Percentiles rank a stretch among this genome's conserved stretches.
Evolutionary conservation across 1,140 invertebrate genomes (phyloP).

Genomic region (Pristionchus pacificus): DNA sequence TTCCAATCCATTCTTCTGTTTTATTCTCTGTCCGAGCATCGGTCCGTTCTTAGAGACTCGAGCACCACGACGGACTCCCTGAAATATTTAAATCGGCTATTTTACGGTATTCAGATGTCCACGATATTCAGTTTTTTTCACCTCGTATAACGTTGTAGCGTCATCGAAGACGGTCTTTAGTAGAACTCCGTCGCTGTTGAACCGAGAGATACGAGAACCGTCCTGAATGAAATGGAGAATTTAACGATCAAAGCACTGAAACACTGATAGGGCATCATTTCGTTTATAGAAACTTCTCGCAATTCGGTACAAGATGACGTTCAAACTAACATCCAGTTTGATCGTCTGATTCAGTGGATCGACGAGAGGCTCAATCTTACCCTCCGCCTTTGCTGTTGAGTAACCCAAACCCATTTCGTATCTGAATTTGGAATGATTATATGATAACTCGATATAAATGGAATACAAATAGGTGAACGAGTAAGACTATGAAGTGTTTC

Average conservation of each 20-base stretch:
- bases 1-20: background rate
- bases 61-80: conserved; percentile 81
- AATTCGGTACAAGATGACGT: background rate
- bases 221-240: conserved; percentile 68
- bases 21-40: conserved; percentile 33
- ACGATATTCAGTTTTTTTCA: conserved; percentile 78
- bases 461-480: too few relatives aligned
- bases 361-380: conserved; percentile 68
- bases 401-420: too few relatives aligned
- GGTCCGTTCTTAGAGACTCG: conserved; percentile 79
- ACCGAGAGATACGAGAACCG: conserved; percentile 79
- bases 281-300: too few relatives aligned
- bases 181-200: conserved; percentile 83
- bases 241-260: conserved; percentile 19
- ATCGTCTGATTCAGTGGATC: conserved; percentile 71
- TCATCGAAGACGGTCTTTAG: conserved; percentile 80
- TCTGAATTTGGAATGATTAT: too few relatives aligned
- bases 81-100: conserved; percentile 53
- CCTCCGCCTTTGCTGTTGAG: too few relatives aligned
- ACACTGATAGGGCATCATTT: too few relatives aligned
- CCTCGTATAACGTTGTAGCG: conserved; percentile 80
- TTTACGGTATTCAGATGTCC: conserved; percentile 86
- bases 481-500: too few relatives aligned
- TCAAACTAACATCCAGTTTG: conserved; percentile 66
- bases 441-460: too few relatives aligned